phyloP scores from a whole-genome alignment of 2,113 vertebrate species.

The Pseudonaja textilis region DNA sequence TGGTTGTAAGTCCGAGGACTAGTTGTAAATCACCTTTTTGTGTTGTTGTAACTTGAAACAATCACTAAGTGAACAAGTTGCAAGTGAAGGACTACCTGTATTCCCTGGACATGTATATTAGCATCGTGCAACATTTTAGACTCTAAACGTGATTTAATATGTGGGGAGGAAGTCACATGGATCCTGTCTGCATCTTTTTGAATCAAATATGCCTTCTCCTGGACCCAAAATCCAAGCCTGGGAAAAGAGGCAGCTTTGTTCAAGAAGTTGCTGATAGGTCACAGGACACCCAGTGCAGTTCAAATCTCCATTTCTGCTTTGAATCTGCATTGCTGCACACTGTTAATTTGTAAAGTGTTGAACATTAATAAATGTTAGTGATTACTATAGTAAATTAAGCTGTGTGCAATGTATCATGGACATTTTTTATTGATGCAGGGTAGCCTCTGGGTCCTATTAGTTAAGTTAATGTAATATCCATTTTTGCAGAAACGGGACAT shows the following conservation, averaged over 20 bases:
- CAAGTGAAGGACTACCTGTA: neutral
- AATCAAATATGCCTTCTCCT: neutral
- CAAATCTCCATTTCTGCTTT: neutral
- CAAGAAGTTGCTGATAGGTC: neutral
- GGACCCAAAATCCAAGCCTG: neutral
- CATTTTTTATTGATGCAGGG: neutral
- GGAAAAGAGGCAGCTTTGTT: neutral
- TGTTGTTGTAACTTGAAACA: neutral
- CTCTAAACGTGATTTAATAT: neutral
- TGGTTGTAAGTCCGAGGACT: neutral
- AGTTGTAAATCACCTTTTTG: neutral
- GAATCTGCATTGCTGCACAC: neutral
- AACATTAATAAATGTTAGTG: neutral
- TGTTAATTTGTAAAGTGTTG: neutral
- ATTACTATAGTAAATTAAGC: neutral
- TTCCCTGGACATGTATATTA: neutral
- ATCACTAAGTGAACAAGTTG: neutral
- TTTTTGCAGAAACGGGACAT: slow-evolving; percentile 89
- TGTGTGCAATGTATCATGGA: neutral
- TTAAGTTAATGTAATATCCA: neutral
- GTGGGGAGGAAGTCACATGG: neutral
- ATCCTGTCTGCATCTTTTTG: neutral
- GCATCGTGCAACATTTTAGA: neutral
- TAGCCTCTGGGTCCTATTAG: neutral
- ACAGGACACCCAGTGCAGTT: neutral